Base-by-base conservation (phyloP, 2,797 vertebrate genomes). In the Mionectes olivaceus region DNA sequence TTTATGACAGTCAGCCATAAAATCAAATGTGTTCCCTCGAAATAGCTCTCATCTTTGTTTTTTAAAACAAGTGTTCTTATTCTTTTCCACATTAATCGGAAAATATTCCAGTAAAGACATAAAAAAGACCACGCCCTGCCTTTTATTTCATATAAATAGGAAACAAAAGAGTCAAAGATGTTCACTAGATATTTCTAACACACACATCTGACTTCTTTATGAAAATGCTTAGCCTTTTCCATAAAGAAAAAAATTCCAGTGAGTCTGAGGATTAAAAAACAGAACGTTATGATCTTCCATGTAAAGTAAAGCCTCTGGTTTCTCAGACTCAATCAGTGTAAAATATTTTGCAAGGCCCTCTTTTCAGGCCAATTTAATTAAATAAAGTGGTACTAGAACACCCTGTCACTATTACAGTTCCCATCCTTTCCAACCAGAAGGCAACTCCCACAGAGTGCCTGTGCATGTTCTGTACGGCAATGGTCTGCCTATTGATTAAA, bases 331-430 rank as follows among this genome's bases (percentile, higher is more conserved):
- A 0, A 88, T 81, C 56, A 43, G 10, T 27, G 32, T 60, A 43
- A 32, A 61, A 65, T 87, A 86, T 60, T 92, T 89, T 37, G 46
- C 44, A 70, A 61, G n/a, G 35, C n/a, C 77, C 70, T 93, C 75
- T 94, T 81, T 93, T 83, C 83, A 91, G 80, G 64, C 49, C 93
- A 84, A 90, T 91, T 91, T 84, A 96, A 94, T 96, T 88, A 93
- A 91, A 93, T 80, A 56, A 90, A 94, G 67, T 76, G 87, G 65
- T 91, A 78, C 60, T 89, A 90, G 91, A 94, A 93, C 85, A 91
- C 37, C 30, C 73, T 91, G 91, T 79, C 74, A 89, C 74, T 68
- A 30, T 74, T 50, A 73, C 19, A 11, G 46, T 79, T 94, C 77
- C 63, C 44, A 88, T 90, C 49, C 47, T 70, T 64, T 94, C 67